These are phyloP conservation scores for Saccostrea cuccullata DNA, from an alignment of 1,140 invertebrate genomes.

Conservation along the genomic window DNA sequence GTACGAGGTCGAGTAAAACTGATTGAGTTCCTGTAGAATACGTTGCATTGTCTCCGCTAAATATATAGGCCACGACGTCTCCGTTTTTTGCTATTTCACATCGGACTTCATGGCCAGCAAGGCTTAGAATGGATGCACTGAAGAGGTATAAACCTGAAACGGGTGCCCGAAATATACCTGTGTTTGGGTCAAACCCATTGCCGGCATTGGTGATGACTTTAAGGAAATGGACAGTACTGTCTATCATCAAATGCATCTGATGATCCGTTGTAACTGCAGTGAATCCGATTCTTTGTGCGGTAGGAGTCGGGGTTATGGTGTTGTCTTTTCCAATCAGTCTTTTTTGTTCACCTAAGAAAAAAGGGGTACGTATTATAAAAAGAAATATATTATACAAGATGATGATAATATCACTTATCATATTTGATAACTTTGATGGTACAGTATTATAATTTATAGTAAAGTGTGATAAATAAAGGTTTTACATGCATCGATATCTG, in stretches of 20 bases:
- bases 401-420: too few relatives aligned
- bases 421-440: too few relatives aligned
- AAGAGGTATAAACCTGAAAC: slow-evolving; percentile 33
- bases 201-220: slow-evolving; percentile 34
- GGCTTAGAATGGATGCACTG: slow-evolving; percentile 18
- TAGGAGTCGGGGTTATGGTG: background rate
- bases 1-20: background rate
- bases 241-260: background rate
- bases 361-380: too few relatives aligned
- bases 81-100: background rate
- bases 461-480: too few relatives aligned
- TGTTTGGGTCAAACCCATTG: slow-evolving; percentile 33
- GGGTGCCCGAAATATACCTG: slow-evolving; percentile 34
- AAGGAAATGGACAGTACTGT: background rate
- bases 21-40: background rate
- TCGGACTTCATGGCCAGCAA: background rate
- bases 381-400: too few relatives aligned
- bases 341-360: background rate
- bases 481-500: too few relatives aligned
- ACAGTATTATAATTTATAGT: too few relatives aligned
- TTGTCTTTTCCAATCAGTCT: background rate
- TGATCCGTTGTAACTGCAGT: background rate
- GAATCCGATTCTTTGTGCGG: background rate
- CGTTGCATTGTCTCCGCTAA: background rate
- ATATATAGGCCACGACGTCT: background rate